phyloP scores from a whole-genome alignment of 1,140 invertebrate species.

The Orius laevigatus region DNA sequence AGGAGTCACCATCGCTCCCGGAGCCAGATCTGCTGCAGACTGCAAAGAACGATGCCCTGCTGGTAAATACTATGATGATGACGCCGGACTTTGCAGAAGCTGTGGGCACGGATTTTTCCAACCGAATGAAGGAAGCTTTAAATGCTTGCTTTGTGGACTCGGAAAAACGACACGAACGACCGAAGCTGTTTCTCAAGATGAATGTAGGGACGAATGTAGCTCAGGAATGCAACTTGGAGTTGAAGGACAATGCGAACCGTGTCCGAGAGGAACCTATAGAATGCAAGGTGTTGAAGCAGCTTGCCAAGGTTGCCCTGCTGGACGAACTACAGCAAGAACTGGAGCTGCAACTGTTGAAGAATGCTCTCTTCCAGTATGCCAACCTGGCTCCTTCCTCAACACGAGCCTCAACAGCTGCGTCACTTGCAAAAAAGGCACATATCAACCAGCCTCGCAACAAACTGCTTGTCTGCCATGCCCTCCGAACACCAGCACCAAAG shows the following conservation, averaged over 20 bases:
- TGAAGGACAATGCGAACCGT: conserved; percentile 83
- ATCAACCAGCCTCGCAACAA: conserved; percentile 82
- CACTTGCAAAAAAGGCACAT: conserved; percentile 79
- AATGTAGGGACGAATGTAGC: conserved; percentile 80
- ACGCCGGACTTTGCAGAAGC: conserved; percentile 64
- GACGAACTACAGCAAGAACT: conserved; percentile 68
- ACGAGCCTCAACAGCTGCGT: conserved; percentile 68
- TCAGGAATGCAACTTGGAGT: conserved; percentile 73
- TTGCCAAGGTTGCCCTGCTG: conserved; percentile 74
- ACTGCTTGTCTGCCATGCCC: conserved; percentile 76
- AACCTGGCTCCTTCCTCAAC: conserved; percentile 68
- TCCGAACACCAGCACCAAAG: conserved; percentile 79
- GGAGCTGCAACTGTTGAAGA: conserved; percentile 73
- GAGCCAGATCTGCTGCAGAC: conserved; percentile 69
- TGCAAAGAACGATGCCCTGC: conserved; percentile 87
- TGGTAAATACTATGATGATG: conserved; percentile 80
- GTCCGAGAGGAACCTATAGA: conserved; percentile 78
- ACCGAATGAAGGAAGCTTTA: conserved; percentile 76
- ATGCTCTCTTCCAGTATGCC: conserved; percentile 78
- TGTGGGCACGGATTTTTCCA: conserved; percentile 93
- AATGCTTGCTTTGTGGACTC: conserved; percentile 72
- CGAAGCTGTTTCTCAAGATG: conserved; percentile 72
- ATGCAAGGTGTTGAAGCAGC: conserved; percentile 73
- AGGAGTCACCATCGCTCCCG: conserved; percentile 69
- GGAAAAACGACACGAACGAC: conserved; percentile 85